phyloP scores from a whole-genome alignment of 2,113 vertebrate genomes.

The Tragelaphus scriptus region DNA sequence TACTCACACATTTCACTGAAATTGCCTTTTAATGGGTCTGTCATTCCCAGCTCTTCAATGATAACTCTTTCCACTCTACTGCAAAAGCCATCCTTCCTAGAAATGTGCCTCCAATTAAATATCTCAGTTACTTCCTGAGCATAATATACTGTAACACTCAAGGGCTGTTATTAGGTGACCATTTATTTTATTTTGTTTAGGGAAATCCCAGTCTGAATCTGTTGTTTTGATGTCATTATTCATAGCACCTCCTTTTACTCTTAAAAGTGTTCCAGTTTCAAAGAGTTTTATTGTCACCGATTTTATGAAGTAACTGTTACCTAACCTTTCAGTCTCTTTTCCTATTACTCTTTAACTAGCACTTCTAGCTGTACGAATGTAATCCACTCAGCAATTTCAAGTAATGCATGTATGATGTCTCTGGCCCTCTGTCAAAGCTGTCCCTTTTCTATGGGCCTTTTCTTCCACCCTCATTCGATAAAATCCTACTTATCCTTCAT shows the following conservation, averaged over 20 bases:
- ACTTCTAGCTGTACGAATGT: background rate
- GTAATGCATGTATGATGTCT: background rate
- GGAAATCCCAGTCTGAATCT: background rate
- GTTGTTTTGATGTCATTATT: background rate
- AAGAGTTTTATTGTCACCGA: background rate
- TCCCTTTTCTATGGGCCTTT: background rate
- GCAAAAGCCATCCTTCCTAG: slow-evolving; percentile 5
- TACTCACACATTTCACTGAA: background rate
- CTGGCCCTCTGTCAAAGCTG: background rate
- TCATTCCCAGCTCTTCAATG: background rate
- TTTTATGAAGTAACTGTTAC: background rate
- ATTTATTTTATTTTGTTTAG: background rate
- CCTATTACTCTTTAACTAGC: background rate
- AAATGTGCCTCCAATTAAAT: background rate
- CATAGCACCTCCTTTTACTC: background rate
- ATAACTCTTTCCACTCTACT: background rate
- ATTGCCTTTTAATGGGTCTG: background rate
- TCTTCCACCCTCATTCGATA: background rate
- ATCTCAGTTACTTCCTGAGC: background rate
- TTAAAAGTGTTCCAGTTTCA: background rate
- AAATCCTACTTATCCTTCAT: background rate
- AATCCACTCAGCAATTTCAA: background rate
- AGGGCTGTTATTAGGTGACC: background rate
- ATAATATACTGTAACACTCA: background rate
- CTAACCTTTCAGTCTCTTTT: background rate